Conservation (phyloP, 1,140 invertebrate species). For the Varroa destructor region DNA sequence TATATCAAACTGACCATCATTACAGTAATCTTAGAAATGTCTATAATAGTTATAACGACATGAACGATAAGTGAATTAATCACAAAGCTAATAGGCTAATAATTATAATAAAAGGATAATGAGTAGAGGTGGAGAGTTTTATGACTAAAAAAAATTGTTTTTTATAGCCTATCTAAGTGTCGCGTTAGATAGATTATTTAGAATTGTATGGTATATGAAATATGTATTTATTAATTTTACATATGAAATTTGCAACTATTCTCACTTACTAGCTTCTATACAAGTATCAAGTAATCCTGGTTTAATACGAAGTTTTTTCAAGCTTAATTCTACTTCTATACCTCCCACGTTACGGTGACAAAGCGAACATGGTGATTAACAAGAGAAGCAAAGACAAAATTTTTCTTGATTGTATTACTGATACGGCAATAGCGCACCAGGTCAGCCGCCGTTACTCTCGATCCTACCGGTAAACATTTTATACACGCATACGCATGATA, state of each 20-base stretch:
- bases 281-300: neutral
- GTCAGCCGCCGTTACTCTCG: neutral
- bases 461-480: neutral
- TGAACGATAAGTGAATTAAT: no score
- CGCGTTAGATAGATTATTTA: neutral
- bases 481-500: constrained; percentile 20
- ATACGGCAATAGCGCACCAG: constrained; percentile 9
- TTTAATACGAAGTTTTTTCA: neutral
- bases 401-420: constrained; percentile 12
- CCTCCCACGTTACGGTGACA: constrained; percentile 10
- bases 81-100: no score
- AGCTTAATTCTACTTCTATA: neutral
- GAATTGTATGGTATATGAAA: neutral
- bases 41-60: no score
- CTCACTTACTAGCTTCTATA: neutral
- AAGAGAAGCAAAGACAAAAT: constrained; percentile 1
- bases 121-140: no score
- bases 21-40: no score
- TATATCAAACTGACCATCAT: no score
- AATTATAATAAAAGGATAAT: no score
- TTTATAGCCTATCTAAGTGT: neutral
- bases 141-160: no score
- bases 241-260: no score
- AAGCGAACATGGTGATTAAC: neutral
- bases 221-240: neutral